A percentile compares a stretch with the other conserved stretches of the same genome.
Evolutionary conservation across 2,888 invertebrate species (phyloP).

Genomic region (Sabatieria punctata): DNA sequence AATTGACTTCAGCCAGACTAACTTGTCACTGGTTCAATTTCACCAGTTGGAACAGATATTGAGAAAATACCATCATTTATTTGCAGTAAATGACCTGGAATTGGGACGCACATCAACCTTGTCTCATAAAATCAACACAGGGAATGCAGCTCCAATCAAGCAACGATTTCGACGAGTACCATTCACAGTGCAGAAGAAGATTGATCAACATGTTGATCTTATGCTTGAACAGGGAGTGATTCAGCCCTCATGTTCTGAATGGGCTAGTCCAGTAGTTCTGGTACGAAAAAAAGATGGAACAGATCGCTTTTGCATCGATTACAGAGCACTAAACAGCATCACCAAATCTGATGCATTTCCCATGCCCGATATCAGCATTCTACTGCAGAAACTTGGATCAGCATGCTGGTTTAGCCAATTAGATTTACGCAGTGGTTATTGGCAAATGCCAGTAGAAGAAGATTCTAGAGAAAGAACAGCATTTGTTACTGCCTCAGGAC

Average conservation of each 20-base stretch:
- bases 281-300: constrained; percentile 8
- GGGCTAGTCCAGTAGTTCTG: background rate
- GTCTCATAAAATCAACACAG: no score
- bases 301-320: constrained; percentile 11
- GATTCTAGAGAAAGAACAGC: constrained; percentile 8
- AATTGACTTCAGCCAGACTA: no score
- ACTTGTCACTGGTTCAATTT: no score
- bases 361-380: constrained; percentile 7
- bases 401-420: constrained; percentile 6
- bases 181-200: background rate
- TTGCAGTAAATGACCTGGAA: no score
- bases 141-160: background rate
- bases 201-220: background rate
- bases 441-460: constrained; percentile 9
- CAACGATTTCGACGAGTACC: constrained; percentile 2
- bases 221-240: background rate
- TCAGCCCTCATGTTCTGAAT: background rate
- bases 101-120: no score
- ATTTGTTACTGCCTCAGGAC: constrained; percentile 8
- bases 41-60: no score
- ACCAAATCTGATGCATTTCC: constrained; percentile 4
- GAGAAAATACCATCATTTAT: no score
- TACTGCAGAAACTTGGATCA: constrained; percentile 8
- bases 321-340: constrained; percentile 8
- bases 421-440: constrained; percentile 12